A percentile compares a stretch with the other conserved stretches of the same genome.
Conservation (phyloP, 2,113 vertebrate species). For the Vulpes ferrilata region DNA sequence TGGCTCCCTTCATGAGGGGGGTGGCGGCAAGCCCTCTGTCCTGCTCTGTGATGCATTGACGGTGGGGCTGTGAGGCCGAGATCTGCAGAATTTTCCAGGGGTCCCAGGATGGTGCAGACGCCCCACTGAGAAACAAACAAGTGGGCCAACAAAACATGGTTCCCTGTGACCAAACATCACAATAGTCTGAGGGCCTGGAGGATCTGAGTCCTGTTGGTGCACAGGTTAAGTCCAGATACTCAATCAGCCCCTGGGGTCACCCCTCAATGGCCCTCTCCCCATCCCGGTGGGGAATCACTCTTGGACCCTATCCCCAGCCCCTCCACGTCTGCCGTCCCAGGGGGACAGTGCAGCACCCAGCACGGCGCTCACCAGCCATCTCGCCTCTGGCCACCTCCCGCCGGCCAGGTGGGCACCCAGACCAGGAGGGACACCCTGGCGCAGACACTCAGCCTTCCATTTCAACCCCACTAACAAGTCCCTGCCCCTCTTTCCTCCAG, state of each 20-base stretch:
- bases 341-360: not conserved
- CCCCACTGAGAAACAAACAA: not conserved
- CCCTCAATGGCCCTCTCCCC: not conserved
- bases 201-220: not conserved
- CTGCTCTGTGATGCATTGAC: not conserved
- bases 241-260: too few species aligned
- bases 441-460: not conserved
- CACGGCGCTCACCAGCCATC: accelerated
- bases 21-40: not conserved
- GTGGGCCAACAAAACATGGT: not conserved
- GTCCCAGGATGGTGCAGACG: not conserved
- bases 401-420: not conserved
- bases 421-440: not conserved
- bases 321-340: too few species aligned
- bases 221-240: not conserved
- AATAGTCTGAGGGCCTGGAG: not conserved
- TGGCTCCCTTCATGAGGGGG: not conserved
- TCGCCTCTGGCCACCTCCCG: not conserved
- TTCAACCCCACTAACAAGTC: not conserved
- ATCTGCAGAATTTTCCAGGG: not conserved
- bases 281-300: not conserved
- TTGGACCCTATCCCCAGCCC: not conserved
- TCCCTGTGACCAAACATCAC: not conserved
- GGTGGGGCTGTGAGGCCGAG: not conserved
- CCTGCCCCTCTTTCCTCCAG: not conserved